Evolutionary conservation across 2,888 invertebrate genomes (phyloP), one percentile per base, ranked within the genome.

Genomic region (Malthinus flaveolus): DNA sequence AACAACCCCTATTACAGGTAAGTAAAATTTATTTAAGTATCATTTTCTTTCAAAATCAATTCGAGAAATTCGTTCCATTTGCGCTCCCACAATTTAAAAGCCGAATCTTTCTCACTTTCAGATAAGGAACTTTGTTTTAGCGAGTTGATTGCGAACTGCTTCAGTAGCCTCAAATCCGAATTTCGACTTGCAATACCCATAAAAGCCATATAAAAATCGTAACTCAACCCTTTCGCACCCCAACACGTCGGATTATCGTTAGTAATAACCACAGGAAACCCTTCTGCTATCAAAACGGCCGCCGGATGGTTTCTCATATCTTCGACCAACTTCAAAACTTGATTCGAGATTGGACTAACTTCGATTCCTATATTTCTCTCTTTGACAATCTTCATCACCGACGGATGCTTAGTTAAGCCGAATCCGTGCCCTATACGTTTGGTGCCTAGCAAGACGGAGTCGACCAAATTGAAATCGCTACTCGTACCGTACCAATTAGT

Each of bases 241-340:
- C 89, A 90, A 37, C 87, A 82, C 0, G 87, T 56, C 3, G 63
- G 57, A 32, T 90, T 89, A 65, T 90, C 90, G 64, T 87, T 86
- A 0, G 88, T 87, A 13, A 91, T 77, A 0, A 90, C 86, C 0
- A 90, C 82, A 0, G 90, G 89, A 68, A 85, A 81, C 34, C 84
- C 83, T 34, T 83, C 79, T 4, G 88, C 83, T 47, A 91, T 80
- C 45, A 87, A 81, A 4, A 78, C 72, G 9, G 83, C 82, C 1
- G 85, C 81, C 0, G 90, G 90, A 79, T 91, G 91, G 73, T 90
- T 90, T 4, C 90, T 79, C 32, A 88, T 74, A 73, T 91, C 90
- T 8, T 79, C 78, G 5, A 89, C 85, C 45, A 91, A 75, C 50
- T 83, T 83, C 10, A 90, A 75, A 69, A 67, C 87, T 69, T 86